phyloP scores from a whole-genome alignment of 2,888 invertebrate species.

The Azorinus chamasolen region DNA sequence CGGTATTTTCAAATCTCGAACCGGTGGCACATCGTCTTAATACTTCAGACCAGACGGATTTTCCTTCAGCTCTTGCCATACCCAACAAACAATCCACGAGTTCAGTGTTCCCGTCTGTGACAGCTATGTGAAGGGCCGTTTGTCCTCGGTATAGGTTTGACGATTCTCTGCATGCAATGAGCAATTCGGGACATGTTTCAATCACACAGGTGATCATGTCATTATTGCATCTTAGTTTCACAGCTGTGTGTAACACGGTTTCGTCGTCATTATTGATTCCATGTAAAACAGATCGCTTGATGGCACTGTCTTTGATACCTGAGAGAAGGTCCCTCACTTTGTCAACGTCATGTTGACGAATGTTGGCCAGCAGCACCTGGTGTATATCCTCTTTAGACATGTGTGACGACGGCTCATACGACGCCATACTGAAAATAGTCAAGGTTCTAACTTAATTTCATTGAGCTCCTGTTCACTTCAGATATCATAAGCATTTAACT shows the following conservation, averaged over 20 bases:
- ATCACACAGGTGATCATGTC: constrained; percentile 33
- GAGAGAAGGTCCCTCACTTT: too few species aligned
- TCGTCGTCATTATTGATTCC: constrained; percentile 30
- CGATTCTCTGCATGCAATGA: constrained; percentile 12
- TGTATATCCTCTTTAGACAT: too few species aligned
- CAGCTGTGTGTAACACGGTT: constrained; percentile 49
- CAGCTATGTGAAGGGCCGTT: constrained; percentile 67
- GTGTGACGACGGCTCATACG: too few species aligned
- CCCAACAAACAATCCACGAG: constrained; percentile 41
- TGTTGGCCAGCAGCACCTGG: too few species aligned
- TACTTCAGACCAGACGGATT: constrained; percentile 6
- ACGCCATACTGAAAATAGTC: too few species aligned
- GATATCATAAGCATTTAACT: too few species aligned
- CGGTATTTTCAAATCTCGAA: constrained; percentile 65
- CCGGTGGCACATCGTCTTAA: constrained; percentile 60
- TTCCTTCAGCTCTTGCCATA: constrained; percentile 6
- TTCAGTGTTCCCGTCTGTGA: constrained; percentile 55
- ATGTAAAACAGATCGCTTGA: too few species aligned
- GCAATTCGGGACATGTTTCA: constrained; percentile 34
- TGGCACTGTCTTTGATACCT: too few species aligned
- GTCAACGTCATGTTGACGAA: too few species aligned
- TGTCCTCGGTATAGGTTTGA: constrained; percentile 63
- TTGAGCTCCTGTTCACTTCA: too few species aligned
- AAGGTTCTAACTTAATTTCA: too few species aligned
- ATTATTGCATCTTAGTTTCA: constrained; percentile 40